Evolutionary conservation across 1,140 invertebrate genomes (phyloP), one percentile per base, ranked within the genome.

Genomic region (Dendrolimus kikuchii): DNA sequence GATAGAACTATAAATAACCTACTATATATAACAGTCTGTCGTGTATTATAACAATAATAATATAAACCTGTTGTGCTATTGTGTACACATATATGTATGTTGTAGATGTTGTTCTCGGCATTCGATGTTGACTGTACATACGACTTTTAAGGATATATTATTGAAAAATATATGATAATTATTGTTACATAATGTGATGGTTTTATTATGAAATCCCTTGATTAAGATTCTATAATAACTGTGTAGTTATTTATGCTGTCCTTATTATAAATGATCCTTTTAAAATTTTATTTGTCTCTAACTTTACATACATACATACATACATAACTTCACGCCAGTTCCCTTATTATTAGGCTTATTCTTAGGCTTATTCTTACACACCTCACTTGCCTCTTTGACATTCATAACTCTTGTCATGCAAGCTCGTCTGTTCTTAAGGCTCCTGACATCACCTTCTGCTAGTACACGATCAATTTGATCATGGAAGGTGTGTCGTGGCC

Each of bases 41-140:
- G 36, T n/a, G 6, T n/a, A 46, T 4, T 46, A 6, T n/a, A 46
- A 46, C 38, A 36, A 46, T 46, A 6, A 46, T 36, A 5, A 36
- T 1, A 38, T 23, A 68, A 65, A 68, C 62, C 54, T 72, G 68
- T 72, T 77, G 72, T 71, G 64, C 64, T 63, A 64, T 67, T 57
- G 64, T 75, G 64, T 71, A 75, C 66, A 68, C 70, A 73, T 64
- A 65, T 63, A 51, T 39, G 37, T 55, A 61, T 39, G 44, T 60
- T 63, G 70, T 80, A 71, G 75, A 62, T 70, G 72, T 78, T 75
- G 68, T 72, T 65, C 62, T 52, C 49, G 55, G 64, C 64, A 63
- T 74, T 78, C 63, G 65, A 77, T 81, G 74, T 81, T 80, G 69
- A 74, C 57, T 82, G 79, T 81, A 80, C 52, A 78, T 77, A 80